phyloP scores from a whole-genome alignment of 1,140 invertebrate species.

The Macrostomum lignano region DNA sequence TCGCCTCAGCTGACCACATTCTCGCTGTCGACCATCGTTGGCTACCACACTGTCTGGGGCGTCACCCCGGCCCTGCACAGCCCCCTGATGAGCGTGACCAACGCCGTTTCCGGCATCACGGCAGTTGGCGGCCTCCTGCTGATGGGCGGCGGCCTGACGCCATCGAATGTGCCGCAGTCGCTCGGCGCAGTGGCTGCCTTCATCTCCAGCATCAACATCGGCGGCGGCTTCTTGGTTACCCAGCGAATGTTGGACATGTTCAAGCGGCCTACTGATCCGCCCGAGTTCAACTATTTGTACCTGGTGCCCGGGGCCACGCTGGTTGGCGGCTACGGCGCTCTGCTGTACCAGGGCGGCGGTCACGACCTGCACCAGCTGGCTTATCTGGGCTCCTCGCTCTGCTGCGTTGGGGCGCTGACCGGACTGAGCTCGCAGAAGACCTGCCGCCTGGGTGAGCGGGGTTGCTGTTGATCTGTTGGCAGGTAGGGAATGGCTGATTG shows the following conservation, averaged over 20 bases:
- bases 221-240: slow-evolving; percentile 61
- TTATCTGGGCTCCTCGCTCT: slow-evolving; percentile 52
- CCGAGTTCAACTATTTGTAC: slow-evolving; percentile 55
- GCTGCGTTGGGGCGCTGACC: slow-evolving; percentile 56
- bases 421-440: no score
- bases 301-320: slow-evolving; percentile 43
- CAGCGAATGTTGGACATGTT: slow-evolving; percentile 76
- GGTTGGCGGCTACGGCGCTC: slow-evolving; percentile 44
- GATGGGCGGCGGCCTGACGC: slow-evolving; percentile 46
- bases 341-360: no score
- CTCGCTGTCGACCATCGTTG: slow-evolving; percentile 50
- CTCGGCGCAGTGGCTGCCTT: slow-evolving; percentile 50
- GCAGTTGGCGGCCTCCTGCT: slow-evolving; percentile 54
- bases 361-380: no score
- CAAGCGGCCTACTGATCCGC: slow-evolving; percentile 40
- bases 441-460: no score
- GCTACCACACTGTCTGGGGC: slow-evolving; percentile 67
- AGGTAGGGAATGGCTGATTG: no score
- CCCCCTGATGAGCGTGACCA: slow-evolving; percentile 68
- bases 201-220: slow-evolving; percentile 63
- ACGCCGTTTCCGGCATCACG: slow-evolving; percentile 64
- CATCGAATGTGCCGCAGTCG: slow-evolving; percentile 37
- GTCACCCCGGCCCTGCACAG: slow-evolving; percentile 63
- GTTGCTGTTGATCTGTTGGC: no score
- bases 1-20: no score